phyloP scores from a whole-genome alignment of 35 echinoderm and acorn worm species.

The Eucidaris tribuloides region DNA sequence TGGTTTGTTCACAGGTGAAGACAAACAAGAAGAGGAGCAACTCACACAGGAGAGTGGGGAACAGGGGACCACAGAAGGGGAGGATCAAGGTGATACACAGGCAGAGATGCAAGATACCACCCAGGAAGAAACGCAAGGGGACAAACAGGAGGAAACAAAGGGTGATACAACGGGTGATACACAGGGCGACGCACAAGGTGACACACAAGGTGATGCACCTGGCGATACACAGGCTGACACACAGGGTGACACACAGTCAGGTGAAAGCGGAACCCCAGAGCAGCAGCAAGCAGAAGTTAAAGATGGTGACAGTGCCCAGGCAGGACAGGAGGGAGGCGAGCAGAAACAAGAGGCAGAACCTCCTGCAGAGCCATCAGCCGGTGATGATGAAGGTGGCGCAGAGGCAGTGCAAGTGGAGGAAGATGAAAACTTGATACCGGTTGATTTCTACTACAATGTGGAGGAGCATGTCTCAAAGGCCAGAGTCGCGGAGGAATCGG shows the following conservation, averaged over 20 bases:
- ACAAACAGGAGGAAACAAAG: not conserved
- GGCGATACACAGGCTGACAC: not conserved
- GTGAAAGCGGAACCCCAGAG: no score
- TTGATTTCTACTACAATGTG: constrained; percentile 78
- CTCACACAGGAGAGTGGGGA: not conserved
- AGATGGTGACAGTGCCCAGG: no score
- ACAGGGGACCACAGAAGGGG: not conserved
- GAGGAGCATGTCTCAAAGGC: constrained; percentile 69
- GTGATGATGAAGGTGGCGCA: not conserved
- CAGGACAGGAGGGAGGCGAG: not conserved
- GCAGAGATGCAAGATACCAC: not conserved
- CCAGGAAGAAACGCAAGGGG: not conserved
- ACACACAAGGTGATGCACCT: not conserved
- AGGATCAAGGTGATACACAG: not conserved
- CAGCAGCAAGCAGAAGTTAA: not conserved
- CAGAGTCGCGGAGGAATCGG: constrained; percentile 66
- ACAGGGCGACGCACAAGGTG: not conserved
- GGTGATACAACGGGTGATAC: not conserved
- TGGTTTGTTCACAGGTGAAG: not conserved
- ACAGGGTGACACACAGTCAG: no score
- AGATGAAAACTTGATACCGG: constrained; percentile 58
- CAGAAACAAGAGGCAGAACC: not conserved
- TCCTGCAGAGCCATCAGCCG: not conserved
- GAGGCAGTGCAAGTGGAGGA: constrained; percentile 33
- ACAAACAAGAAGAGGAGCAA: not conserved